Evolutionary conservation across 2,888 invertebrate species (phyloP).

Genomic region (Drosophila kanekoi): DNA sequence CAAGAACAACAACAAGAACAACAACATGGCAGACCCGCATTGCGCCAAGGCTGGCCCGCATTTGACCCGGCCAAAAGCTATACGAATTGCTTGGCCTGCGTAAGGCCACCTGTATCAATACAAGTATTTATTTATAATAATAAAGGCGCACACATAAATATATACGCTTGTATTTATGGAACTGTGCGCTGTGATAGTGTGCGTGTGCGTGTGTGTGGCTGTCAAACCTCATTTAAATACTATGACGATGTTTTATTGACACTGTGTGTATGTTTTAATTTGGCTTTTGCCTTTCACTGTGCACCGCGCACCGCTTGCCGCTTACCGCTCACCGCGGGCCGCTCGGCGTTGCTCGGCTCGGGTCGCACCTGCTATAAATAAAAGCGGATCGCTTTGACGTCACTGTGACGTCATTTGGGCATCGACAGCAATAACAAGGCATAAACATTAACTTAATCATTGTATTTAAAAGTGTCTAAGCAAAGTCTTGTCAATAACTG

Average conservation of each 20-base stretch:
- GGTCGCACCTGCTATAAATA: conserved; percentile 65
- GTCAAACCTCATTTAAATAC: conserved; percentile 81
- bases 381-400: conserved; percentile 75
- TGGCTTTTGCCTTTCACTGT: conserved; percentile 75
- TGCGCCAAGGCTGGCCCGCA: conserved; percentile 69
- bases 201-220: conserved; percentile 47
- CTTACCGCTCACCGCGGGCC: not conserved
- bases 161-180: conserved; percentile 8
- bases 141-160: conserved; percentile 10
- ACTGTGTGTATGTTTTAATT: conserved; percentile 78
- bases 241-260: conserved; percentile 81
- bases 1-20: conserved; percentile 2
- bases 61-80: conserved; percentile 60
- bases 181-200: not conserved
- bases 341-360: conserved; percentile 15
- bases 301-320: conserved; percentile 15
- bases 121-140: conserved; percentile 47
- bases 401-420: conserved; percentile 80
- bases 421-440: conserved; percentile 63
- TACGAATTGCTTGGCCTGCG: conserved; percentile 42
- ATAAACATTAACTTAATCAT: conserved; percentile 80
- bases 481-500: conserved; percentile 57
- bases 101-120: conserved; percentile 71
- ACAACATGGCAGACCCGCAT: conserved; percentile 42
- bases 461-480: conserved; percentile 71